A percentile compares a stretch with the other conserved stretches of the same genome.
Evolutionary conservation across 2,888 invertebrate species (phyloP).

Genomic region (Phragmatobia fuliginosa): DNA sequence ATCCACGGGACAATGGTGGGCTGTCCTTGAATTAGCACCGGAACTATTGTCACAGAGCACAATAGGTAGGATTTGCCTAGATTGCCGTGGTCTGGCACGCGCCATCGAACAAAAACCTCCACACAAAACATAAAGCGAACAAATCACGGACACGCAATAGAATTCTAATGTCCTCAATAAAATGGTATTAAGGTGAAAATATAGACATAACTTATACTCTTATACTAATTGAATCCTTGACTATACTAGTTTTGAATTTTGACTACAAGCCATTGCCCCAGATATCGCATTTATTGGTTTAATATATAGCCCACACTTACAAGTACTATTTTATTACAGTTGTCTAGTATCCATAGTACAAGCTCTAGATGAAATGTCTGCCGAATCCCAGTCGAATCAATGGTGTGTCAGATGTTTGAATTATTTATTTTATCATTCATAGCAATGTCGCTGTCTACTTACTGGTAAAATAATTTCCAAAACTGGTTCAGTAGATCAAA

Average conservation of each 20-base stretch:
- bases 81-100: constrained; percentile 69
- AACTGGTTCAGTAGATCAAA: no score
- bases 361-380: no score
- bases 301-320: no score
- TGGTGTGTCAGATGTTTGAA: no score
- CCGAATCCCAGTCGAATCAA: no score
- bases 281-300: no score
- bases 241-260: constrained; percentile 4
- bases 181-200: constrained; percentile 17
- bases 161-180: constrained; percentile 23
- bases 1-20: constrained; percentile 70
- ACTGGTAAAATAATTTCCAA: no score
- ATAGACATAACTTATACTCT: constrained; percentile 7
- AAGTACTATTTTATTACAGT: no score
- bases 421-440: no score
- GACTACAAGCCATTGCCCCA: no score
- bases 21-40: constrained; percentile 83
- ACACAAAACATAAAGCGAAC: constrained; percentile 56
- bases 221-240: constrained; percentile 12
- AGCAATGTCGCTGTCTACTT: no score
- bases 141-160: constrained; percentile 32
- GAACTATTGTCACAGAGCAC: constrained; percentile 79
- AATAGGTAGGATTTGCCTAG: constrained; percentile 79
- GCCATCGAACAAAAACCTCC: constrained; percentile 62
- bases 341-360: no score